Conservation (phyloP, 2,888 invertebrate genomes). For the Lottia scabra region DNA sequence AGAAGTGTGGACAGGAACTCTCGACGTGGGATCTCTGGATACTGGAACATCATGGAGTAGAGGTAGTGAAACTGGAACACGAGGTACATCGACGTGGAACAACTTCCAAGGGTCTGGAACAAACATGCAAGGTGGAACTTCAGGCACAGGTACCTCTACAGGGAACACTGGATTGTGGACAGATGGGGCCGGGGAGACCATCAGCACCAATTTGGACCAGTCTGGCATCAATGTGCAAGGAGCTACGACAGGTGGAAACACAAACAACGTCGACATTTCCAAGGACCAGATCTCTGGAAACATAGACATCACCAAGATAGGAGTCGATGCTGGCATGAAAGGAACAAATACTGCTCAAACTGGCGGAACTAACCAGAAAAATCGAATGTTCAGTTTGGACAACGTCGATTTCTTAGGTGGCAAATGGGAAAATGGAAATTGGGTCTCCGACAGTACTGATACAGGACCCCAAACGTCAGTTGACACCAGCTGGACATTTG, state of each 20-base stretch:
- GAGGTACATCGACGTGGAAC: background rate
- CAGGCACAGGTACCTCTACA: conserved; percentile 6
- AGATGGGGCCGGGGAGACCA: conserved; percentile 7
- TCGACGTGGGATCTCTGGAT: conserved; percentile 2
- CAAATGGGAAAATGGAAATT: background rate
- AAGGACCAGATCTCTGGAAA: background rate
- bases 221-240: background rate
- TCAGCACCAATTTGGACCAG: background rate
- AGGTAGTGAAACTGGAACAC: conserved; percentile 2
- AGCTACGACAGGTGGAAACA: background rate
- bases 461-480: background rate
- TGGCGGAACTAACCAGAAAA: background rate
- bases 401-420: background rate
- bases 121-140: background rate
- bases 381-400: background rate
- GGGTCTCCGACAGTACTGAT: background rate
- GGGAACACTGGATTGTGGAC: conserved; percentile 19
- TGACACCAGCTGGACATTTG: background rate
- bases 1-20: background rate
- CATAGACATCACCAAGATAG: background rate
- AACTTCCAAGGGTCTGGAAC: background rate
- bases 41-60: background rate
- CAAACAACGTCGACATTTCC: background rate
- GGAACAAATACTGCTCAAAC: background rate
- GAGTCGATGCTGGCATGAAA: background rate